Conservation (phyloP, 1,140 invertebrate species). For the Bombus vancouverensis region DNA sequence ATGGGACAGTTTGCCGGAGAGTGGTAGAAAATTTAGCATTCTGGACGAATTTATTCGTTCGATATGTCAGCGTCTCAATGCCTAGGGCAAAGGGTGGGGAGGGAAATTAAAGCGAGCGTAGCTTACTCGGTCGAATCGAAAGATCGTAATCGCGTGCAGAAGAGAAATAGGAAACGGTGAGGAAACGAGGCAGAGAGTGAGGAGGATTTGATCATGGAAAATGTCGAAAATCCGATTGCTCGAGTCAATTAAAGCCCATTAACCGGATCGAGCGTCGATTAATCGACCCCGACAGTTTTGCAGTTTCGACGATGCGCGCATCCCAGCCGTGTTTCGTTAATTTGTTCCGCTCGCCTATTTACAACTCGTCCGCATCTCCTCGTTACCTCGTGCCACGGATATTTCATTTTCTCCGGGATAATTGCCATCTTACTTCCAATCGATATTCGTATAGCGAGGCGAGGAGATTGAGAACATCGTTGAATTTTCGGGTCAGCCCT, state of each 20-base stretch:
- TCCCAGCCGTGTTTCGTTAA: not conserved
- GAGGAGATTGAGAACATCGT: no score
- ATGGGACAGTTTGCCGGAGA: not conserved
- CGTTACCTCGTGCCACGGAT: slow-evolving; percentile 56
- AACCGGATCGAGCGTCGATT: slow-evolving; percentile 50
- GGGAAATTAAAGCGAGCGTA: slow-evolving; percentile 28
- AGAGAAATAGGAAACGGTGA: not conserved
- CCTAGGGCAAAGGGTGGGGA: not conserved
- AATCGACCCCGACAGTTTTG: not conserved
- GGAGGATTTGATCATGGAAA: slow-evolving; percentile 1
- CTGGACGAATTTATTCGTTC: not conserved
- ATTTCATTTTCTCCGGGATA: slow-evolving; percentile 56
- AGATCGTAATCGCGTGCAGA: slow-evolving; percentile 11
- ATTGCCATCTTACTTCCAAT: slow-evolving; percentile 33
- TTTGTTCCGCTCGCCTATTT: slow-evolving; percentile 36
- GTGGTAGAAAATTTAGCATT: not conserved
- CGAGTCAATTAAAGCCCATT: slow-evolving; percentile 61
- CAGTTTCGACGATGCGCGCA: not conserved
- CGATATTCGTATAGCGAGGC: not conserved
- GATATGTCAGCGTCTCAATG: slow-evolving; percentile 22
- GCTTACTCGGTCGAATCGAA: not conserved
- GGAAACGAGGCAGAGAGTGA: no score
- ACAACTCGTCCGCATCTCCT: not conserved
- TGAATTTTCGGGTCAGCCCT: no score
- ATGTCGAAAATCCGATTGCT: slow-evolving; percentile 42